Evolutionary conservation across 2,113 vertebrate genomes (phyloP), one percentile per base, ranked within the genome.

Genomic region (Megaleporinus macrocephalus): DNA sequence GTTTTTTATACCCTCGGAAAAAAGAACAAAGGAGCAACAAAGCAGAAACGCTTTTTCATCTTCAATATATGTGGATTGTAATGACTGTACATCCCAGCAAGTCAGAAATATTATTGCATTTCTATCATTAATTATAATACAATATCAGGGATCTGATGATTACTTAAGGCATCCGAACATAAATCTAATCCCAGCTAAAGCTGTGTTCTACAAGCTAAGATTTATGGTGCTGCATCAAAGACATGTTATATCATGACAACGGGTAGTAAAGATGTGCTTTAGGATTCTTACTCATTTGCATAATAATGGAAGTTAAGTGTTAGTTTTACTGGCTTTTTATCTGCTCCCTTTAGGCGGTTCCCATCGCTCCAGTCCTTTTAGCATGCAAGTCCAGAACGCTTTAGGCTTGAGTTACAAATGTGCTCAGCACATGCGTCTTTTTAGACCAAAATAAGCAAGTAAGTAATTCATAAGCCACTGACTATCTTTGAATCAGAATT

Each of bases 21-120:
- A n/a, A 82, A 61, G 62, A 73, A 74, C 55, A 63, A 75, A 65
- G 41, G 51, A 24, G 57, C 44, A 75, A 74, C 22, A 55, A 57
- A 65, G 16, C 7, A 59, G 22, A 36, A 79, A 59, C 16, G 26
- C 30, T 59, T 29, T 73, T 61, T 59, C 41, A 70, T 66, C 3
- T 1, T 22, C 53, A 4, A 51, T 33, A n/a, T 24, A 53, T 74
- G 27, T 33, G 22, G 53, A 80, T 36, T 73, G 41, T 44, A 59
- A 71, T 49, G 36, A 76, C 70, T 61, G 15, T 73, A 47, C 33
- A 74, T 74, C 27, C 41, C 18, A 63, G 26, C 30, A 22, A 13
- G 61, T 65, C 15, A 5, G 9, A 57, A 51, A 80, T 18, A 29
- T 51, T n/a, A 27, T 13, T 70, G 15, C 33, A 70, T 70, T 69